phyloP scores from a whole-genome alignment of 2,797 vertebrate genomes.

The Enteromius paludinosus region DNA sequence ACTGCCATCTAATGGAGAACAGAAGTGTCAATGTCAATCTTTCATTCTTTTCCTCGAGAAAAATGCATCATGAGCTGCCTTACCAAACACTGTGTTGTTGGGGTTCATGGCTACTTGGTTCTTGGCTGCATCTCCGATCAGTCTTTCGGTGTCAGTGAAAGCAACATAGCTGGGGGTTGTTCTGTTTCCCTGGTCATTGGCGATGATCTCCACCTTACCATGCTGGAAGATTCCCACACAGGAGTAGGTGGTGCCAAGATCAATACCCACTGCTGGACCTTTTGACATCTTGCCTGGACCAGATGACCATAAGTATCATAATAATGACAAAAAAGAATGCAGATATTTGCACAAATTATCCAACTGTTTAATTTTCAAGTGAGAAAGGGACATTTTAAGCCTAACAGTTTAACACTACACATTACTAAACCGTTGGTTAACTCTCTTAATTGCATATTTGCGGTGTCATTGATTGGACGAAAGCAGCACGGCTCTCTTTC shows the following conservation, averaged over 20 bases:
- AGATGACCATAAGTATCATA: neutral
- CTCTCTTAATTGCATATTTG: neutral
- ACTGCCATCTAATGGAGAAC: conserved; percentile 15
- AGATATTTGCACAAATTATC: neutral
- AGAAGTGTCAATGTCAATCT: neutral
- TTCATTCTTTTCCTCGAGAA: no score
- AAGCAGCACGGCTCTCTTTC: neutral
- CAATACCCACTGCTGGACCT: conserved; percentile 84
- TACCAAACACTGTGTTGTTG: conserved; percentile 90
- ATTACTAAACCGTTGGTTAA: neutral
- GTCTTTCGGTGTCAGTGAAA: conserved; percentile 88
- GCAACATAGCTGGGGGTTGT: conserved; percentile 93
- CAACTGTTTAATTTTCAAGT: neutral
- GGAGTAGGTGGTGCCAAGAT: conserved; percentile 85
- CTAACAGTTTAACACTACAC: neutral
- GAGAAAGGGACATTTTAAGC: neutral
- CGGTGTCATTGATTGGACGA: neutral
- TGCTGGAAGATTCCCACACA: conserved; percentile 87
- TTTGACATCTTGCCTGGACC: conserved; percentile 77
- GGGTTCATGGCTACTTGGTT: conserved; percentile 95
- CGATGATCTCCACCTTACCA: conserved; percentile 86
- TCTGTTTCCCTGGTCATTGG: conserved; percentile 86
- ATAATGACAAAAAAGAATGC: no score
- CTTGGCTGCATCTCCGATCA: conserved; percentile 91
- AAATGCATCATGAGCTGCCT: conserved; percentile 45